Percentiles rank a stretch among this genome's conserved stretches.
Evolutionary conservation across 2,797 vertebrate species (phyloP).

Genomic region (Liasis olivaceus): DNA sequence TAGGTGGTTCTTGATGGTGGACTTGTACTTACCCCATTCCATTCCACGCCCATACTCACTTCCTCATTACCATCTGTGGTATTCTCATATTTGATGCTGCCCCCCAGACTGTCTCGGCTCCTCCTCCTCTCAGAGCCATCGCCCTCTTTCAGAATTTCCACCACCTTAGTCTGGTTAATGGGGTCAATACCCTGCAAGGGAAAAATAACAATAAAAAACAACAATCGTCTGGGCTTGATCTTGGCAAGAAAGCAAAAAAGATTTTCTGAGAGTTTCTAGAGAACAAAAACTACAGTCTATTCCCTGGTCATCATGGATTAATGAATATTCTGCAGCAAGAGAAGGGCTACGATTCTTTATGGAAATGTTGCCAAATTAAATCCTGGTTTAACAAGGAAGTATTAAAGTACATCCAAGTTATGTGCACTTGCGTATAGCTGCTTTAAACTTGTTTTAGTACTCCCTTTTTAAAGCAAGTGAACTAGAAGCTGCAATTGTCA

Average conservation of each 20-base stretch:
- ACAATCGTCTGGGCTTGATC: neutral
- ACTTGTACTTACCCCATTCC: conserved; percentile 98
- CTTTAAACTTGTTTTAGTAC: neutral
- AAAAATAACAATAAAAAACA: neutral
- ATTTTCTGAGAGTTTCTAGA: neutral
- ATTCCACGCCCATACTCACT: conserved; percentile 97
- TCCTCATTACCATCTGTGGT: conserved; percentile 92
- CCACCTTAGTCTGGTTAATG: conserved; percentile 93
- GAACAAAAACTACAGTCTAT: neutral
- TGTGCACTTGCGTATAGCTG: neutral
- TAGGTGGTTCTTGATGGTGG: conserved; percentile 78
- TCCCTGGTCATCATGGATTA: too few species aligned
- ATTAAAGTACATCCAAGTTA: neutral
- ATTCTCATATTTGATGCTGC: conserved; percentile 90
- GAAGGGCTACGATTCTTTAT: neutral
- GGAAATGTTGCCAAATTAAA: neutral
- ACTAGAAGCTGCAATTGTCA: neutral
- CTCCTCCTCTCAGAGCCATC: conserved; percentile 82
- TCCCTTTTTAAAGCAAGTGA: neutral
- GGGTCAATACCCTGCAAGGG: conserved; percentile 88
- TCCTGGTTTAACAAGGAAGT: too few species aligned
- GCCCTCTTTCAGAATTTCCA: conserved; percentile 93
- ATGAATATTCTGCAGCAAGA: neutral
- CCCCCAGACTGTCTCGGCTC: conserved; percentile 81
- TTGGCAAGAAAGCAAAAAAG: neutral